Evolutionary conservation across 1,140 invertebrate species (phyloP).

Genomic region (Dolichoris vasculosae): DNA sequence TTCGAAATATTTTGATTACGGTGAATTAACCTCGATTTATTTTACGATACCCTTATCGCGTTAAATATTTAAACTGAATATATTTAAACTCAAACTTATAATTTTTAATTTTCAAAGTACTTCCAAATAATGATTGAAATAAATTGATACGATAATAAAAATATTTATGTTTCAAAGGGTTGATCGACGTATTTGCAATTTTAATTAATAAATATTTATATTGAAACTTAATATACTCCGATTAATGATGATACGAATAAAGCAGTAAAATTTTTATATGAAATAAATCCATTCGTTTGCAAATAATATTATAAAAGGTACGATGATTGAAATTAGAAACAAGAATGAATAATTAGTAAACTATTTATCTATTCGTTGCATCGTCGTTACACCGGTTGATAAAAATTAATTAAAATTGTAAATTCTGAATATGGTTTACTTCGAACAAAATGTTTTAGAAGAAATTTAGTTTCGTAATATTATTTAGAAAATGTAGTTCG

Average conservation of each 20-base stretch:
- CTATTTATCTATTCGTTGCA: not conserved
- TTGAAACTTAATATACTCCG: not conserved
- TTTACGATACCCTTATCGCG: too few species aligned
- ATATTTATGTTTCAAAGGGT: not conserved
- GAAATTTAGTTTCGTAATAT: not conserved
- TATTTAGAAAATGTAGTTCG: too few species aligned
- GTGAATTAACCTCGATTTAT: too few species aligned
- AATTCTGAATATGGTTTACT: not conserved
- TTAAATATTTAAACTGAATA: too few species aligned
- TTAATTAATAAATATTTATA: not conserved
- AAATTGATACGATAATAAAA: not conserved
- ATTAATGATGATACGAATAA: not conserved
- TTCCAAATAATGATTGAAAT: not conserved
- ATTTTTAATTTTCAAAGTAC: too few species aligned
- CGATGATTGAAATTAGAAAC: not conserved
- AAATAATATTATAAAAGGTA: not conserved
- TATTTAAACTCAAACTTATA: too few species aligned
- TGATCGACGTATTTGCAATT: not conserved
- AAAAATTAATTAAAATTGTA: not conserved
- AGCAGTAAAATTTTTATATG: not conserved
- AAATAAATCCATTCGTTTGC: not conserved
- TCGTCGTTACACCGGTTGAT: not conserved
- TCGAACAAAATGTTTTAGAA: not conserved
- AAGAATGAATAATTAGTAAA: not conserved
- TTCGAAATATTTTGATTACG: too few species aligned